A percentile compares a stretch with the other conserved stretches of the same genome.
Evolutionary conservation across 2,113 vertebrate genomes (phyloP).

Genomic region (Catharus bicknelli): DNA sequence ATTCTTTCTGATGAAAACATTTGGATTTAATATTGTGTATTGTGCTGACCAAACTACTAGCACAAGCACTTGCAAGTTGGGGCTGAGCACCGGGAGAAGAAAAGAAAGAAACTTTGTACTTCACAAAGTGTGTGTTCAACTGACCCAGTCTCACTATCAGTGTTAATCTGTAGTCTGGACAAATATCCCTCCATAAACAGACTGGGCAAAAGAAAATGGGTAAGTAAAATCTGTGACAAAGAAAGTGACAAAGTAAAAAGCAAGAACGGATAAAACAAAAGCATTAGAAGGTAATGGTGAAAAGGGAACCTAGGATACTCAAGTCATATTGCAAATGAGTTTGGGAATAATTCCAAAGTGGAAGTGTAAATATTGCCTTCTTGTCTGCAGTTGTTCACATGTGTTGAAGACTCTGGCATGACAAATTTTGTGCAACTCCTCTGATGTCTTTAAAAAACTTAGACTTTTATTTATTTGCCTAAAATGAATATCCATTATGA

Average conservation of each 20-base stretch:
- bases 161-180: neutral
- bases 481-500: conserved; percentile 26
- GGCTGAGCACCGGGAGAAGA: neutral
- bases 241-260: neutral
- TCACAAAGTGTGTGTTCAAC: neutral
- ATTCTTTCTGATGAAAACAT: neutral
- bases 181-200: neutral
- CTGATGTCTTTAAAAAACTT: neutral
- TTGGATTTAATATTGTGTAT: neutral
- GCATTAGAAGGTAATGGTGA: neutral
- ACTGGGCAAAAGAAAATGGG: neutral
- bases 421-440: neutral
- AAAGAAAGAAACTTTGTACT: neutral
- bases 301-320: neutral
- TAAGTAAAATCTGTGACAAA: neutral
- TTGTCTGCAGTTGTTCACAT: neutral
- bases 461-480: neutral
- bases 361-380: neutral
- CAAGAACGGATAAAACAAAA: neutral
- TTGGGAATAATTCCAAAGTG: neutral
- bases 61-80: neutral
- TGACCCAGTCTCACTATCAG: rapidly evolving
- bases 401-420: neutral
- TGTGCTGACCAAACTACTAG: neutral
- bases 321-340: neutral